These are phyloP conservation scores for Prosopocoilus inquinatus DNA, from an alignment of 2,888 invertebrate genomes.

Conservation along the genomic window DNA sequence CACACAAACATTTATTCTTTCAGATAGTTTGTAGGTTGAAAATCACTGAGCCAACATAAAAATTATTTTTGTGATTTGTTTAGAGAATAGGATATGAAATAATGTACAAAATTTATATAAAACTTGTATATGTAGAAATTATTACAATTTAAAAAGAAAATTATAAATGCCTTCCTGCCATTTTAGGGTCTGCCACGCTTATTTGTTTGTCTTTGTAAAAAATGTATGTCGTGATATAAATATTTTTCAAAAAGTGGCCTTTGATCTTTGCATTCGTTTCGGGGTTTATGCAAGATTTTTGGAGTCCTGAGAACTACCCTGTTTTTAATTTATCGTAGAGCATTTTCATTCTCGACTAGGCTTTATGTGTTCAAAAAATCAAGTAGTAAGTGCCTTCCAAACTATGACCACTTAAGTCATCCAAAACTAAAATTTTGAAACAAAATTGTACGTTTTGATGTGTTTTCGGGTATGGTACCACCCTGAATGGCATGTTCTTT, in stretches of 20 bases:
- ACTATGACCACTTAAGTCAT: conserved; percentile 61
- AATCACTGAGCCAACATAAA: conserved; percentile 47
- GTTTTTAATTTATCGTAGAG: conserved; percentile 15
- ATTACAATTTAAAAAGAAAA: conserved; percentile 52
- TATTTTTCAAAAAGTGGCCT: conserved; percentile 52
- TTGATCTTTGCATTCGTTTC: conserved; percentile 42
- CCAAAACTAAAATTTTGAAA: conserved; percentile 40
- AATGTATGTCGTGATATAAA: conserved; percentile 46
- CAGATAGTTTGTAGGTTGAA: conserved; percentile 17
- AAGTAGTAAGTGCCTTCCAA: conserved; percentile 83
- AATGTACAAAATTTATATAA: conserved; percentile 57
- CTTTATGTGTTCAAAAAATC: conserved; percentile 71
- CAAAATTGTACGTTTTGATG: conserved; percentile 48
- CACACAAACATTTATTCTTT: conserved; percentile 25
- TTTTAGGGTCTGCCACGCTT: conserved; percentile 58
- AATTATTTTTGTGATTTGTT: conserved; percentile 56
- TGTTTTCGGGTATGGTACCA: conserved; percentile 63
- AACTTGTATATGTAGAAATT: conserved; percentile 52
- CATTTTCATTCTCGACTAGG: conserved; percentile 56
- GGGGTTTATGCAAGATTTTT: conserved; percentile 34
- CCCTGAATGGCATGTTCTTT: conserved; percentile 70
- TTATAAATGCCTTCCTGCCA: conserved; percentile 65
- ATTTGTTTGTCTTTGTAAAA: conserved; percentile 31
- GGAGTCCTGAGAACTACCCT: conserved; percentile 30
- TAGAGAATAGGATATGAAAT: conserved; percentile 50